Base-by-base conservation (phyloP, 2,888 invertebrate species). In the Argyresthia albistria region DNA sequence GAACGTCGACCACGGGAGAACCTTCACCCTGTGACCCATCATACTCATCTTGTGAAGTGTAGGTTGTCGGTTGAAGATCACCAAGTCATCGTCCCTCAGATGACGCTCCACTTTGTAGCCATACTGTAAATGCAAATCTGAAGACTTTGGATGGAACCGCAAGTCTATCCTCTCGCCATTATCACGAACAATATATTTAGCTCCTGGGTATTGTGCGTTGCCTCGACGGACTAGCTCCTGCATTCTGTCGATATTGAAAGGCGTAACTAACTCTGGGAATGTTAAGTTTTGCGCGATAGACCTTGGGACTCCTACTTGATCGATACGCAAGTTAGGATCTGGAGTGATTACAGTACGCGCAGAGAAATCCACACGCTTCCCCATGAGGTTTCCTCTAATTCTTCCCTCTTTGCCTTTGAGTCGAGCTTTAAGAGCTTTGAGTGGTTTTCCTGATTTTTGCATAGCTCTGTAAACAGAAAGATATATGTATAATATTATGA, bases 31-130 rank as follows among this genome's bases (percentile, higher is more conserved):
- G 88, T 99, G 99, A 58, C 99, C 99, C 99, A 99, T 99, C 99
- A 99, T 99, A 93, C 97, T 97, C 99, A 99, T 99, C 87, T 99
- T 99, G 88, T 99, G 99, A 6, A 99, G 91, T 1, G 99, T 99
- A 0, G 99, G 99, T 76, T 99, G 99, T 59, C 99, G 95, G 88
- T 99, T 99, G 91, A 99, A 99, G 61, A 99, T 97, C 14, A 99
- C 97, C 58, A 98, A 90, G 84, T 99, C 99, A 56, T 98, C 98
- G 76, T 99, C 99, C 57, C 98, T 92, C 73, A 99, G 95, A 81
- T 99, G 99, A 42, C 99, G 88, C 75, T 99, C 99, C 0, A 99
- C 98, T 79, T 95, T 95, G 73, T 97, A 97, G 43, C 97, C 97
- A 74, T 95, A 96, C 73, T 98, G 97, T 57, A 99, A 88, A 90